Evolutionary conservation across 2,888 invertebrate species (phyloP).

Genomic region (Leptinotarsa rubiginosa): DNA sequence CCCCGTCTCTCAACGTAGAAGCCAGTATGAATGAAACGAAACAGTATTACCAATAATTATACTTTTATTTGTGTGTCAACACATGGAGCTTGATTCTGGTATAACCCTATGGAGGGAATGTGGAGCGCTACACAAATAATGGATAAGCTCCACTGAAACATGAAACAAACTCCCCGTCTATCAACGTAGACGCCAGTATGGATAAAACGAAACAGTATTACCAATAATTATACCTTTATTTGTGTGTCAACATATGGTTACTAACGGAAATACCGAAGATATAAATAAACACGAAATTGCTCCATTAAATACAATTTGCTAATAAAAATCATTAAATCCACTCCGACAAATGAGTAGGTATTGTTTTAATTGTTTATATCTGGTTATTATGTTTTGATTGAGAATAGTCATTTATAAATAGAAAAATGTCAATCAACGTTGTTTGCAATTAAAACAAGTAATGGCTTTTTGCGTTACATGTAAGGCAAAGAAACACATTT

Average conservation of each 20-base stretch:
- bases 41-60: too few relatives aligned
- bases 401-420: constrained; percentile 9
- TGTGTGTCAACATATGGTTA: constrained; percentile 13
- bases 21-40: too few relatives aligned
- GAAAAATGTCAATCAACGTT: constrained; percentile 9
- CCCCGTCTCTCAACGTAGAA: too few relatives aligned
- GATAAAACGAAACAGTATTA: neutral
- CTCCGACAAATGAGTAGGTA: constrained; percentile 15
- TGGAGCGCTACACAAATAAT: too few relatives aligned
- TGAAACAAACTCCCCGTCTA: neutral
- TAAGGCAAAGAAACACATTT: too few relatives aligned
- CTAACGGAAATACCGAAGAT: constrained; percentile 27
- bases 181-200: neutral
- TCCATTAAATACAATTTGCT: constrained; percentile 27
- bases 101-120: too few relatives aligned
- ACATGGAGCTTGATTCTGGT: too few relatives aligned
- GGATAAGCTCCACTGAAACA: neutral
- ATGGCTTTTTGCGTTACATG: neutral
- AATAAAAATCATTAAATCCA: constrained; percentile 13
- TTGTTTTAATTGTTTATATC: constrained; percentile 15
- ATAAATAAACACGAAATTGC: constrained; percentile 34
- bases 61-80: too few relatives aligned
- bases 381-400: constrained; percentile 9
- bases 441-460: constrained; percentile 4
- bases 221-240: constrained; percentile 15